Conservation (phyloP, 2,888 invertebrate species). For the Rhodophaea formosa region DNA sequence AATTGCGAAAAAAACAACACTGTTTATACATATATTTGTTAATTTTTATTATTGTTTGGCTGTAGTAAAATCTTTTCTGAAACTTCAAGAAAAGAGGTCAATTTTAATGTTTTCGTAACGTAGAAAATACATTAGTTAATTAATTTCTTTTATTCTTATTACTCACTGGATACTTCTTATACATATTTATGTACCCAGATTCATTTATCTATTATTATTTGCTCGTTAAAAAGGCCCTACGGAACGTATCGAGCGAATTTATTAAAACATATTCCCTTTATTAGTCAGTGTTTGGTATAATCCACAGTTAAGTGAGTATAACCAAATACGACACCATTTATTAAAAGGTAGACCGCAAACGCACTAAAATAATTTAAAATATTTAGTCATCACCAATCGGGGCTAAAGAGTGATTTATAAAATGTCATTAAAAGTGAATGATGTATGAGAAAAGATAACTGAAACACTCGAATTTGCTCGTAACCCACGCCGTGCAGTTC, state of each 20-base stretch:
- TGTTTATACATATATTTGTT: not conserved
- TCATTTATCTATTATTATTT: too few species aligned
- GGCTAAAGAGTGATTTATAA: conserved; percentile 33
- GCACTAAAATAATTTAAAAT: not conserved
- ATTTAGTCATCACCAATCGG: not conserved
- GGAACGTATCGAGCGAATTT: too few species aligned
- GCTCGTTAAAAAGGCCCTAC: too few species aligned
- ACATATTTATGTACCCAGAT: too few species aligned
- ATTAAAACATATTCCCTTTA: too few species aligned
- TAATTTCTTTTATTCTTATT: too few species aligned
- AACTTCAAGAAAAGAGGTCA: too few species aligned
- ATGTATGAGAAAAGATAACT: conserved; percentile 46
- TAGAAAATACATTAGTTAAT: too few species aligned
- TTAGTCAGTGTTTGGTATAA: not conserved
- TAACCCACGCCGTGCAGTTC: not conserved
- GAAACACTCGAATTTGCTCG: conserved; percentile 27
- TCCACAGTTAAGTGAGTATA: not conserved
- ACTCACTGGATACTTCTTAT: too few species aligned
- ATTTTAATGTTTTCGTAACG: too few species aligned
- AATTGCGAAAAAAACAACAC: not conserved
- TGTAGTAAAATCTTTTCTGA: too few species aligned
- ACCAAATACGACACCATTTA: not conserved
- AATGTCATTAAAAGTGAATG: conserved; percentile 39
- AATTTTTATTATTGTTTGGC: not conserved
- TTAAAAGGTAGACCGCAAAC: conserved; percentile 1